These are phyloP conservation scores for Dissostichus mawsoni DNA, from an alignment of 2,113 vertebrate species.

Conservation along the genomic window DNA sequence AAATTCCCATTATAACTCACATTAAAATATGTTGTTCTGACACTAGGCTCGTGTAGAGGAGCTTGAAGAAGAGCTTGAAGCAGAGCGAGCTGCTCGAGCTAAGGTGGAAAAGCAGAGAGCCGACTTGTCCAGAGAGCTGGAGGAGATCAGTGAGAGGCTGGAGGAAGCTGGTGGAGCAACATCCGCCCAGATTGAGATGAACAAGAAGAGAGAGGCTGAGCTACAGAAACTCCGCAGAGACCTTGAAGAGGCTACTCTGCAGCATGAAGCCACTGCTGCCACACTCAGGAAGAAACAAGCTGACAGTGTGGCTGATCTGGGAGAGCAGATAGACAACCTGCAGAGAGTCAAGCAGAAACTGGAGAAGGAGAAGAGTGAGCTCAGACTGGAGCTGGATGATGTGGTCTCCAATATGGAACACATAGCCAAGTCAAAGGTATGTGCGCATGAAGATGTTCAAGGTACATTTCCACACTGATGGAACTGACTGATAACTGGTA, in stretches of 20 bases:
- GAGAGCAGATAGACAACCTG: conserved; percentile 83
- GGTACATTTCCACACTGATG: not conserved
- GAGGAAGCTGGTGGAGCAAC: conserved; percentile 86
- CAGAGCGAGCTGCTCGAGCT: conserved; percentile 84
- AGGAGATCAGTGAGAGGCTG: conserved; percentile 85
- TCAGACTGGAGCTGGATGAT: conserved; percentile 49
- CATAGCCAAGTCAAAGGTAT: conserved; percentile 84
- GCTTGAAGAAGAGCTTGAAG: conserved; percentile 80
- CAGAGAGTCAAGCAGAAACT: conserved; percentile 79
- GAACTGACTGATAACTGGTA: not conserved
- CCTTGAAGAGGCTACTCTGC: conserved; percentile 85
- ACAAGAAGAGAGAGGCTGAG: conserved; percentile 85
- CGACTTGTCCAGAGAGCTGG: conserved; percentile 83
- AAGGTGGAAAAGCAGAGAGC: conserved; percentile 86
- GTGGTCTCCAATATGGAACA: conserved; percentile 69
- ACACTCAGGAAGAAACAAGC: conserved; percentile 84
- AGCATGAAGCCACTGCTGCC: conserved; percentile 83
- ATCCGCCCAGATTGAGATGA: conserved; percentile 85
- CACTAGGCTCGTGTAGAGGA: conserved; percentile 78
- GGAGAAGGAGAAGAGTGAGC: conserved; percentile 50
- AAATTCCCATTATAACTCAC: not conserved
- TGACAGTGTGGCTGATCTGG: conserved; percentile 82
- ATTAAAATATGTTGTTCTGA: not conserved
- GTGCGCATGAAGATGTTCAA: not conserved
- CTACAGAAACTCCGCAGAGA: conserved; percentile 84